phyloP scores from a whole-genome alignment of 2,888 invertebrate genomes.

The Tachina grossa region DNA sequence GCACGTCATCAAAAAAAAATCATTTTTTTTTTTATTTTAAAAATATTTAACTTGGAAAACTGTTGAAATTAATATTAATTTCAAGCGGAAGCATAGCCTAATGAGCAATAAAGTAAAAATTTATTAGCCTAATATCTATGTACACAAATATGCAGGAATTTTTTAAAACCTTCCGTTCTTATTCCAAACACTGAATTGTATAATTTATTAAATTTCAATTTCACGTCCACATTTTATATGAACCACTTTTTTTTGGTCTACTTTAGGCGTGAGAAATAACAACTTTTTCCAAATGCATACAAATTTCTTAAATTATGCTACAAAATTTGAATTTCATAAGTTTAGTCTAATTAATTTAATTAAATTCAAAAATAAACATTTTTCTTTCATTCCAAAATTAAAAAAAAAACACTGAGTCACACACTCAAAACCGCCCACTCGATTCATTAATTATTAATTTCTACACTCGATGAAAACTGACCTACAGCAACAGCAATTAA shows the following conservation, averaged over 20 bases:
- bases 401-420: neutral
- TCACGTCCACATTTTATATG: neutral
- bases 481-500: conserved; percentile 58
- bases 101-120: too few relatives aligned
- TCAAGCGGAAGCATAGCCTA: too few relatives aligned
- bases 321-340: conserved; percentile 1
- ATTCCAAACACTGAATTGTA: too few relatives aligned
- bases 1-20: too few relatives aligned
- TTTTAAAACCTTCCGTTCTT: too few relatives aligned
- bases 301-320: neutral
- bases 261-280: conserved; percentile 2
- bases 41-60: too few relatives aligned
- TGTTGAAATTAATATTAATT: too few relatives aligned
- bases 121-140: too few relatives aligned
- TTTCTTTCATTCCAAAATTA: neutral
- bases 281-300: neutral
- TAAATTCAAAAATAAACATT: conserved; percentile 30
- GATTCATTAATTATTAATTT: conserved; percentile 62
- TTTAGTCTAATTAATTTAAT: conserved; percentile 30
- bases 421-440: conserved; percentile 49
- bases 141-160: too few relatives aligned
- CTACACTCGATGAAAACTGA: conserved; percentile 48
- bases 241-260: neutral
- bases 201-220: too few relatives aligned
- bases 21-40: too few relatives aligned